Evolutionary conservation across 2,888 invertebrate genomes (phyloP).

Genomic region (Molanna angustata): DNA sequence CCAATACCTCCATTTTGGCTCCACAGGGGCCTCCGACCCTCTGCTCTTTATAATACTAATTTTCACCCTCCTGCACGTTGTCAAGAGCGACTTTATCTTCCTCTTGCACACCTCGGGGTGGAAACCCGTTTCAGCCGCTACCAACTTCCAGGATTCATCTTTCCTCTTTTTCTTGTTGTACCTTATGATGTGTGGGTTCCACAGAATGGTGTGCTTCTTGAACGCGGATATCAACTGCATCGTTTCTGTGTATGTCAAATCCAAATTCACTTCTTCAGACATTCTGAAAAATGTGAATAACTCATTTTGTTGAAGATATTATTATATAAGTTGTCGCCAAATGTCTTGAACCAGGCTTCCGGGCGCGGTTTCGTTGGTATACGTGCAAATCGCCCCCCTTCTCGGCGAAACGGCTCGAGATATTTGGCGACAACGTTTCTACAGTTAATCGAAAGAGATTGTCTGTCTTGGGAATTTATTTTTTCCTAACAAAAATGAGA

Average conservation of each 20-base stretch:
- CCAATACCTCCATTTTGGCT: conserved; percentile 30
- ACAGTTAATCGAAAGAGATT: no score
- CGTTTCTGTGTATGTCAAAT: conserved; percentile 27
- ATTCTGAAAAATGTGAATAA: conserved; percentile 6
- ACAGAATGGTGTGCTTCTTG: conserved; percentile 25
- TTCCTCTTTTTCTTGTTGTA: conserved; percentile 23
- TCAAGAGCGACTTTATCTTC: conserved; percentile 26
- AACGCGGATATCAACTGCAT: conserved; percentile 26
- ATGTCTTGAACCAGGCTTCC: no score
- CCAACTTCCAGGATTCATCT: conserved; percentile 28
- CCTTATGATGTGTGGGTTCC: conserved; percentile 24
- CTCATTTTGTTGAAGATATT: conserved; percentile 1
- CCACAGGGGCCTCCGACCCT: conserved; percentile 14
- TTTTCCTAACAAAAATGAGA: no score
- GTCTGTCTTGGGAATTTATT: no score
- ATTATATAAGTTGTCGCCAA: no score
- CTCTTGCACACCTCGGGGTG: conserved; percentile 26
- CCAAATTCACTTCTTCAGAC: conserved; percentile 20
- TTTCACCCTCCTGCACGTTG: conserved; percentile 23
- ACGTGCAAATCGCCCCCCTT: no score
- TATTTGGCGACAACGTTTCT: no score
- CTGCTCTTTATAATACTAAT: conserved; percentile 22
- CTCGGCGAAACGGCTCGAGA: no score
- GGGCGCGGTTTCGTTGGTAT: no score
- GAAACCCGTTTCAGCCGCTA: conserved; percentile 29